A percentile compares a stretch with the other conserved stretches of the same genome.
Conservation (phyloP, 2,113 vertebrate genomes). For the Odontophorus gujanensis region DNA sequence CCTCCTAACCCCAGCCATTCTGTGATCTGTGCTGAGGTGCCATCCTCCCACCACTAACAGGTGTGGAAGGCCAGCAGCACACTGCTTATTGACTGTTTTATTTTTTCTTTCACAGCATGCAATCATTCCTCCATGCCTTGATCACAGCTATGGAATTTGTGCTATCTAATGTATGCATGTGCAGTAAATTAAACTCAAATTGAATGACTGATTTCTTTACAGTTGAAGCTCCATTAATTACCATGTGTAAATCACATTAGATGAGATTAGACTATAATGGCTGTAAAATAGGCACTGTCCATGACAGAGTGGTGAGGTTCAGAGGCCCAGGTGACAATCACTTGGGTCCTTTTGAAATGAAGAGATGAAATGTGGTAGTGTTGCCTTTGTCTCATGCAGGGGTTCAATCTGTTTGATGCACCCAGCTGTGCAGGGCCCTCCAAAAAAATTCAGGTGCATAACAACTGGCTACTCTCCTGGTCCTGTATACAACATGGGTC, state of each 20-base stretch:
- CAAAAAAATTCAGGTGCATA: not conserved
- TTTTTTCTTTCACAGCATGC: not conserved
- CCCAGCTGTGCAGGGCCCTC: not conserved
- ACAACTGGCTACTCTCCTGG: not conserved
- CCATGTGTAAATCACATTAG: conserved; percentile 55
- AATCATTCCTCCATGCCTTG: not conserved
- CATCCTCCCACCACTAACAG: fast-evolving
- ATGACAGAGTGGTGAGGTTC: not conserved
- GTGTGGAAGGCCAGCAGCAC: not conserved
- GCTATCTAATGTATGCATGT: conserved; percentile 20
- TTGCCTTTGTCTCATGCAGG: not conserved
- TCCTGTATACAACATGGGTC: fast-evolving
- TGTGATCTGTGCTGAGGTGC: not conserved
- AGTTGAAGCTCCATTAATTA: conserved; percentile 65
- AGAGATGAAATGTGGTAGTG: not conserved
- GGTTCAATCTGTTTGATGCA: fast-evolving
- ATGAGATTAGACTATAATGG: conserved; percentile 56
- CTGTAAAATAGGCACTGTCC: conserved; percentile 31
- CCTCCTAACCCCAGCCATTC: not conserved
- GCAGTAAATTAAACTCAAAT: conserved; percentile 66
- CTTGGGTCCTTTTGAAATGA: not conserved
- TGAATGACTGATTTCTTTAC: conserved; percentile 56
- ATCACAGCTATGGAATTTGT: not conserved
- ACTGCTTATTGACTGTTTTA: not conserved
- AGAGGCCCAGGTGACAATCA: not conserved